A percentile compares a stretch with the other conserved stretches of the same genome.
Evolutionary conservation across 2,888 invertebrate species (phyloP).

Genomic region (Conus canariensis): DNA sequence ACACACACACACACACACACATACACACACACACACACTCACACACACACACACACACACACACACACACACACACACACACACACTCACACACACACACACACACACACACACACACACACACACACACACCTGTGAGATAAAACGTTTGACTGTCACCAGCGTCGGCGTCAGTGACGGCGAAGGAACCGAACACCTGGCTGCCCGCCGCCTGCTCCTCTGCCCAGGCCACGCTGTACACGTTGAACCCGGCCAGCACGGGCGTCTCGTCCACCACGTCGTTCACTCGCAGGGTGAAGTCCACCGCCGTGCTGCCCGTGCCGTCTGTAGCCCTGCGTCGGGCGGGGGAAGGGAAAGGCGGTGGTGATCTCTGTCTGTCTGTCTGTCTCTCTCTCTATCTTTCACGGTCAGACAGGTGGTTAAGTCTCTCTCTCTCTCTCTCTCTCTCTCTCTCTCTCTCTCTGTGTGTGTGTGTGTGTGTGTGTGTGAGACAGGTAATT

Average conservation of each 20-base stretch:
- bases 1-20: background rate
- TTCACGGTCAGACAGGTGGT: too few species aligned
- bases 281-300: constrained; percentile 54
- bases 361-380: too few species aligned
- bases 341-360: background rate
- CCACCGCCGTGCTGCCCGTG: background rate
- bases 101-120: background rate
- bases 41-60: constrained; percentile 35
- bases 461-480: background rate
- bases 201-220: constrained; percentile 57
- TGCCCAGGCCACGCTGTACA: constrained; percentile 47
- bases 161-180: constrained; percentile 56
- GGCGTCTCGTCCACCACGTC: constrained; percentile 71
- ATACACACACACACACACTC: constrained; percentile 17
- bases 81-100: background rate
- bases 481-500: too few species aligned
- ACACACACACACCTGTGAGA: constrained; percentile 49
- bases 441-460: background rate
- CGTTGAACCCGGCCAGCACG: constrained; percentile 53
- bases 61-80: background rate
- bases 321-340: background rate
- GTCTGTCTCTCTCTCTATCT: too few species aligned
- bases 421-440: background rate
- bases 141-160: constrained; percentile 55
- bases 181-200: constrained; percentile 52